Evolutionary conservation across 2,888 invertebrate species (phyloP).

Genomic region (Cylloceria caligata): DNA sequence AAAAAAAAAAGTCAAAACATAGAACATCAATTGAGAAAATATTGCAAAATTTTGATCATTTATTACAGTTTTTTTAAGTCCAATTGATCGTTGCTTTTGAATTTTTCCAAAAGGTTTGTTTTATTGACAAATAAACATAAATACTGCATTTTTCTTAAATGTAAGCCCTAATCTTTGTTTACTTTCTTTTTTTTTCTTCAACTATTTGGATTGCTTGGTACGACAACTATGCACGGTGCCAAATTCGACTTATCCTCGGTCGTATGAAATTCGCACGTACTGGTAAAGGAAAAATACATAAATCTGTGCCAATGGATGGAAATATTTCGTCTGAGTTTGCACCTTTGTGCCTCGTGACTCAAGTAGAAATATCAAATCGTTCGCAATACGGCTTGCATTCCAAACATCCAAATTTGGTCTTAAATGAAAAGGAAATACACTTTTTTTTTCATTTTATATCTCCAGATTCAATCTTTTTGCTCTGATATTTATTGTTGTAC

Average conservation of each 20-base stretch:
- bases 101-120: too few species aligned
- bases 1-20: too few species aligned
- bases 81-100: too few species aligned
- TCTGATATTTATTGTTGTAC: too few species aligned
- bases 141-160: neutral
- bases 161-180: neutral
- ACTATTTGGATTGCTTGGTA: neutral
- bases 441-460: neutral
- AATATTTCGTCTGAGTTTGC: neutral
- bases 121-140: neutral
- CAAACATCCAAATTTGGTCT: neutral
- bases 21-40: too few species aligned
- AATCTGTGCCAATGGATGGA: neutral
- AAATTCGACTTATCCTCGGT: neutral
- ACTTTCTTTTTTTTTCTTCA: neutral
- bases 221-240: neutral
- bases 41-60: too few species aligned
- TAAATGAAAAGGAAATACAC: neutral
- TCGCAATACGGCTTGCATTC: neutral
- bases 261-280: neutral
- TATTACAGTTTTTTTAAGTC: too few species aligned
- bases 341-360: neutral
- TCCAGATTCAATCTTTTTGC: too few species aligned
- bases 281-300: neutral
- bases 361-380: neutral